phyloP scores from a whole-genome alignment of 2,888 invertebrate genomes.

The Leptothorax acervorum region DNA sequence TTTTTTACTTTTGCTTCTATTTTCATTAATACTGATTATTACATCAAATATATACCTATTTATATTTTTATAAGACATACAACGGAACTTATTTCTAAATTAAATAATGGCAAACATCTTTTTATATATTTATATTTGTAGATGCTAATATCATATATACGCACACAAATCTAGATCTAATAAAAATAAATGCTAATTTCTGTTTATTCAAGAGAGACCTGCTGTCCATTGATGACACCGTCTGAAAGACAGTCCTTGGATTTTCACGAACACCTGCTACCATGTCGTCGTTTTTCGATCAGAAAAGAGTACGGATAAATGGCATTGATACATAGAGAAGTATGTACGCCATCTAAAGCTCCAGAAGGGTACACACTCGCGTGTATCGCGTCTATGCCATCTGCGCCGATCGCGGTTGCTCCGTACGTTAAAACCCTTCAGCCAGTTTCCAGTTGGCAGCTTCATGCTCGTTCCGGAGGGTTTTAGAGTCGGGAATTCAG shows the following conservation, averaged over 20 bases:
- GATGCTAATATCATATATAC: neutral
- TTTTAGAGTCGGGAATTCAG: conserved; percentile 76
- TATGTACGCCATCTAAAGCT: conserved; percentile 64
- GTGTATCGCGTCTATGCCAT: conserved; percentile 74
- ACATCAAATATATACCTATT: no score
- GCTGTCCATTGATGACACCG: neutral
- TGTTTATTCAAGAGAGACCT: neutral
- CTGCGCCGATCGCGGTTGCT: conserved; percentile 82
- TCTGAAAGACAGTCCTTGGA: conserved; percentile 18
- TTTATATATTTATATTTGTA: neutral
- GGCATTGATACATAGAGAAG: conserved; percentile 55
- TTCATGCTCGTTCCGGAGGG: conserved; percentile 75
- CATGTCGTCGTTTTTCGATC: conserved; percentile 58
- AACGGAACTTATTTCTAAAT: neutral
- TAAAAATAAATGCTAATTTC: conserved; percentile 3
- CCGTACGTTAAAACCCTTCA: conserved; percentile 75
- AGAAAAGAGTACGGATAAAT: conserved; percentile 71
- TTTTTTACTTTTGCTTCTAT: neutral
- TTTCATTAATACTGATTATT: conserved; percentile 6
- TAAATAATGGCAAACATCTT: neutral
- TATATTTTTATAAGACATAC: neutral
- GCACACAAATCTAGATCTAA: neutral
- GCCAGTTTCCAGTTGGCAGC: conserved; percentile 79
- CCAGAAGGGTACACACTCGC: conserved; percentile 52
- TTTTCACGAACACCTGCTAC: conserved; percentile 69